These are phyloP conservation scores for Erithacus rubecula DNA, from an alignment of 2,797 vertebrate genomes.

Conservation along the genomic window DNA sequence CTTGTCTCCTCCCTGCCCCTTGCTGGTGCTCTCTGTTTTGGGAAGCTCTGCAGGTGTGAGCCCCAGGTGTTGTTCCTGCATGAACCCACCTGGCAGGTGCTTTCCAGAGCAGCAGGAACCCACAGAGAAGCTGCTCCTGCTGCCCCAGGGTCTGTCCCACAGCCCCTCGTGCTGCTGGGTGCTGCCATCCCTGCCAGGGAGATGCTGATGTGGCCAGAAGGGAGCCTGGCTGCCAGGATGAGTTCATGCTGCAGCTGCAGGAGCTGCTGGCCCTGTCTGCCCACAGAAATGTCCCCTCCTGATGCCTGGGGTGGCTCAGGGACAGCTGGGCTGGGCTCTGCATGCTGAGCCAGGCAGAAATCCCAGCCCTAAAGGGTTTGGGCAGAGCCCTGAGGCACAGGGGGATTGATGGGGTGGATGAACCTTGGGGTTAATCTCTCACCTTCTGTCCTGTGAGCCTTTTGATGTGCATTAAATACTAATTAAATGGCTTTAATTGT, in stretches of 20 bases:
- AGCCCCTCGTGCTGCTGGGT: background rate
- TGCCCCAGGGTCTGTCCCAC: background rate
- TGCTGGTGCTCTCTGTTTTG: fast-evolving
- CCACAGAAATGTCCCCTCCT: background rate
- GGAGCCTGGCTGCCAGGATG: background rate
- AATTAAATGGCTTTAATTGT: background rate
- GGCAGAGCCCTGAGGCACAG: background rate
- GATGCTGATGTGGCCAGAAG: background rate
- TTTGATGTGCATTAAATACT: no score
- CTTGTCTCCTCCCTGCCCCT: fast-evolving
- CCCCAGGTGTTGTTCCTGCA: background rate
- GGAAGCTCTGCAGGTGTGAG: background rate
- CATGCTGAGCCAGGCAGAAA: no score
- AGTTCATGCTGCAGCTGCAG: background rate
- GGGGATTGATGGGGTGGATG: background rate
- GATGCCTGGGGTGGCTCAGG: background rate
- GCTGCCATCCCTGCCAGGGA: background rate
- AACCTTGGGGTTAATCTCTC: background rate
- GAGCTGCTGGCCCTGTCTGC: background rate
- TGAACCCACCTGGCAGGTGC: background rate
- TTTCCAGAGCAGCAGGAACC: background rate
- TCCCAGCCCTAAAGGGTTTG: background rate
- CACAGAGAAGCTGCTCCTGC: background rate
- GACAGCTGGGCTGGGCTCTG: background rate
- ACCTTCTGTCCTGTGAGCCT: background rate